Evolutionary conservation across 2,888 invertebrate genomes (phyloP).

Genomic region (Chrysodeixis includens): DNA sequence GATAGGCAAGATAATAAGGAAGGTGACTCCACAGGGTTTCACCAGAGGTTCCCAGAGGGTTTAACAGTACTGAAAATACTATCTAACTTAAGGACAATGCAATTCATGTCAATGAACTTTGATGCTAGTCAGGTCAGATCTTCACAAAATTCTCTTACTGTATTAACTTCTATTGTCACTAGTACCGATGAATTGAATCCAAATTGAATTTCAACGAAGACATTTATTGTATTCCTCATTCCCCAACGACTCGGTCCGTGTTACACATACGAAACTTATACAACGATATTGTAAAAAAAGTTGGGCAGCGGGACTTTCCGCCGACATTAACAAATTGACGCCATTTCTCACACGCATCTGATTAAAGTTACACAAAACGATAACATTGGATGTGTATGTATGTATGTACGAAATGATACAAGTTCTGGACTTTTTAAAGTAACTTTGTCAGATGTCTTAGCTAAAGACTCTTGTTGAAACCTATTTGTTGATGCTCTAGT

Average conservation of each 20-base stretch:
- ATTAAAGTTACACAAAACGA: conserved; percentile 45
- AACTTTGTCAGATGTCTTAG: conserved; percentile 12
- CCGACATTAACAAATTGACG: conserved; percentile 43
- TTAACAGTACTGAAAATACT: too few species aligned
- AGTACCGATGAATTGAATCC: too few species aligned
- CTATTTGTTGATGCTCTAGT: conserved; percentile 5
- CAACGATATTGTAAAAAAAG: conserved; percentile 33
- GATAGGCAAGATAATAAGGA: too few species aligned
- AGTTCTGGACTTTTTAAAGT: conserved; percentile 21
- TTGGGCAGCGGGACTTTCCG: conserved; percentile 22
- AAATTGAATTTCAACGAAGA: too few species aligned
- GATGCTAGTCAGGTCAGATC: too few species aligned
- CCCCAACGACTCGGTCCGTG: not conserved
- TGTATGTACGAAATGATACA: conserved; percentile 22
- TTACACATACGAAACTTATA: conserved; percentile 17
- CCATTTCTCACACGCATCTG: conserved; percentile 54
- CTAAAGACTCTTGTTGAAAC: conserved; percentile 10
- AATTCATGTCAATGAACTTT: too few species aligned
- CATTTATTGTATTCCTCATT: not conserved
- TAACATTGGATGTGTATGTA: conserved; percentile 27
- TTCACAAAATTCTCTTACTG: too few species aligned
- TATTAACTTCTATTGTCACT: too few species aligned
- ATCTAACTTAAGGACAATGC: too few species aligned
- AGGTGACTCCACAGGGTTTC: too few species aligned
- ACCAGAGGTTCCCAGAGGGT: too few species aligned